Base-by-base conservation (phyloP, 92 coral and sea anemone species). In the Palythoa grandiflora region DNA sequence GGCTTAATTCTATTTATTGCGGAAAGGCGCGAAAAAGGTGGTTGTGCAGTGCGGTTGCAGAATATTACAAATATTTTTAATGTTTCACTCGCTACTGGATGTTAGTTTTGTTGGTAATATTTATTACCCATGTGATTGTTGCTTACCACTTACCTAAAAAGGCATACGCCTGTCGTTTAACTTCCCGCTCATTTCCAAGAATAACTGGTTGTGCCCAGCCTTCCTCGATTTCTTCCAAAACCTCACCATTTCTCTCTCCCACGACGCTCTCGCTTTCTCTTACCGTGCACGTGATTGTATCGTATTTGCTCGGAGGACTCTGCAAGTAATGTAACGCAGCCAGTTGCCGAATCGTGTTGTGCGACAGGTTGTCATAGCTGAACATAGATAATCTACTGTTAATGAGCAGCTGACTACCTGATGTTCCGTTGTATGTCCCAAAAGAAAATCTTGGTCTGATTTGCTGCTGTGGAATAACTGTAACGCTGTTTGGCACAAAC, bases 241-340 rank as follows among this genome's bases (percentile, higher is more conserved):
- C 44, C 53, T 81, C 86, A 4, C 74, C 86, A 9, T 40, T 75
- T 14, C 47, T 81, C 86, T 66, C 59, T 48, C 60, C 61, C 44
- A 35, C 6, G 44, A 21, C 60, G 44, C 60, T 51, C 21, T 81
- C 86, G 7, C 61, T 17, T 47, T 81, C 59, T 28, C 14, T 81
- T 19, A 81, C 86, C 8, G 63, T 66, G 59, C 75, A 81, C 61
- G 74, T 48, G 86, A 81, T 68, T 20, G 71, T 28, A 21, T 66
- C 75, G 75, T 81, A 52, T 71, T 40, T 81, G 61, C 75, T 81
- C 3, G 75, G 86, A 36, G 86, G 86, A 40, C 66, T 81, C 61
- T 81, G 86, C 75, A 65, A 53, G 75, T 81, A 81, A 16, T 65
- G 86, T 47, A 81, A 63, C 75, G 86, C 75, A 12, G 86, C 86